Evolutionary conservation across 2,797 vertebrate genomes (phyloP), one percentile per base, ranked within the genome.

Genomic region (Chelonia mydas): DNA sequence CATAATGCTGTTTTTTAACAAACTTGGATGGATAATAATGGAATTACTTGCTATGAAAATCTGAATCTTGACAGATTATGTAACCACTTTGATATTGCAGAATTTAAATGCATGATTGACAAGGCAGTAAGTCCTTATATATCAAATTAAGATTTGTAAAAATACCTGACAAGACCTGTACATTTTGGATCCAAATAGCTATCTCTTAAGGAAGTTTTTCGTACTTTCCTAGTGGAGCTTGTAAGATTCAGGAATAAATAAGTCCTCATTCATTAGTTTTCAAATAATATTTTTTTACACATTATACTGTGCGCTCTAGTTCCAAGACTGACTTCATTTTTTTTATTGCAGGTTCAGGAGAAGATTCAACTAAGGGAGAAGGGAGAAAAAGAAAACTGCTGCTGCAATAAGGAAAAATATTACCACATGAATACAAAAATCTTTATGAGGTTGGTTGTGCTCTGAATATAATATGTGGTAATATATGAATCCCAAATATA

Each of bases 271-370:
- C 47, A 49, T 55, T 15, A 81, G 82, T 28, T 5, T 86, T 51
- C 57, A 78, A 49, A 80, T 50, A 68, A 25, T 74, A 3, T 81
- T 80, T 54, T 54, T 17, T 2, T 76, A 81, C 50, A 6, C 84
- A 47, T 94, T 81, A 23, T 92, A 3, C 1, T 88, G 25, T 50
- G 47, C 27, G 54, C 90, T 94, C 74, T 87, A 61, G 80, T 41
- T 55, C 86, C 31, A 81, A 81, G 5, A 65, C 83, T 92, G 28
- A 83, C 85, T 95, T 93, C 94, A 45, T 92, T 97, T 97, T 61
- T 37, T 97, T 96, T 87, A 94, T 93, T 87, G 47, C 86, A 98
- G 98, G 82, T 98, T 97, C 97, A 97, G 88, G 88, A 98, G 96
- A 97, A 98, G 95, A 97, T 96, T 90, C 97, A 97, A 8, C 83